A percentile compares a stretch with the other conserved stretches of the same genome.
These are phyloP conservation scores for Atrichornis clamosus DNA, from an alignment of 2,113 vertebrate genomes.

Conservation along the genomic window DNA sequence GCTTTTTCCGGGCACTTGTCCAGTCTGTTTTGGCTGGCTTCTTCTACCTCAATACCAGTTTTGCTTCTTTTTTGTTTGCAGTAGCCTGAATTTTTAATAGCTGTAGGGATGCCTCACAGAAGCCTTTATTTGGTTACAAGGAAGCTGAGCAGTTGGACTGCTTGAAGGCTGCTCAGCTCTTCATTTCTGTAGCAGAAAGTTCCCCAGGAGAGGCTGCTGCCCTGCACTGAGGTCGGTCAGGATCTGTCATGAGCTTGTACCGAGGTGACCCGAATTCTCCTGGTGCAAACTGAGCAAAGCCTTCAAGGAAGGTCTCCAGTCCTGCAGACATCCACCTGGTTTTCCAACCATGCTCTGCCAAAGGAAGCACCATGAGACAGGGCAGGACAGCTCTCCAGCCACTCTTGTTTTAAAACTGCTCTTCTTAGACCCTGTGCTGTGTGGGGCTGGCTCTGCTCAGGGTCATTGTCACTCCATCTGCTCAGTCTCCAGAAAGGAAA, in stretches of 20 bases:
- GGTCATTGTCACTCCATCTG: neutral
- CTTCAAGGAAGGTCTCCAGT: neutral
- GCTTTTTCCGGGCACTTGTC: constrained; percentile 40
- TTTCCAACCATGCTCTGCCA: accelerated
- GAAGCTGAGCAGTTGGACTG: neutral
- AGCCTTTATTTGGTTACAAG: neutral
- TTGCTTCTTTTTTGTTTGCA: constrained; percentile 39
- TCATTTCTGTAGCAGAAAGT: neutral
- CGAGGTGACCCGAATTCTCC: accelerated
- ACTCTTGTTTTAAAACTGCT: neutral
- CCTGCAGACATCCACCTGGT: neutral
- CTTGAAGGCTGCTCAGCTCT: neutral
- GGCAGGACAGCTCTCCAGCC: neutral
- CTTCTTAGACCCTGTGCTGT: neutral
- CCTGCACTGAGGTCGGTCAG: neutral
- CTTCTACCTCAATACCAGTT: constrained; percentile 10
- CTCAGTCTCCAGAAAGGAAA: neutral
- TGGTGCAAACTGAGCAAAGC: accelerated
- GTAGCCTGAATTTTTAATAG: constrained; percentile 28
- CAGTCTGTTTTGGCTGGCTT: constrained; percentile 6
- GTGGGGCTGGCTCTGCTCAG: neutral
- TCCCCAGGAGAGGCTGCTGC: neutral
- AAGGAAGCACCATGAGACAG: neutral
- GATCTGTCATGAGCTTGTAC: neutral
- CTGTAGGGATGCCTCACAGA: neutral